phyloP scores from a whole-genome alignment of 2,113 vertebrate genomes.

The Pelobates fuscus region DNA sequence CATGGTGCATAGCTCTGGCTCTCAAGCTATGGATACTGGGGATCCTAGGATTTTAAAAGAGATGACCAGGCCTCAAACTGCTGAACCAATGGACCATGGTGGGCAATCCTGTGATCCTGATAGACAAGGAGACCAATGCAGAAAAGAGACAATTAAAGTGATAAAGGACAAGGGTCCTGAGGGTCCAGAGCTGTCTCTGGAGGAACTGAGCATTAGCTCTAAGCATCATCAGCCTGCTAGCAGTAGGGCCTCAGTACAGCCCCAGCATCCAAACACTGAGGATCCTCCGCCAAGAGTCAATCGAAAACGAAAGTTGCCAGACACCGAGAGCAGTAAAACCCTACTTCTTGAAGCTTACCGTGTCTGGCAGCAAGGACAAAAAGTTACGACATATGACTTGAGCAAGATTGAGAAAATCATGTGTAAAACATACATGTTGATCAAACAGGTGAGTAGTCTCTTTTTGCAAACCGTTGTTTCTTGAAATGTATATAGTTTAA shows the following conservation, averaged over 20 bases:
- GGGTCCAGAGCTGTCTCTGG: constrained; percentile 86
- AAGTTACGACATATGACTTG: constrained; percentile 90
- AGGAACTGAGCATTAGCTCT: constrained; percentile 92
- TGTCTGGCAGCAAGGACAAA: constrained; percentile 98
- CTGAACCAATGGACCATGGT: constrained; percentile 88
- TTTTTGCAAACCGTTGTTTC: background rate
- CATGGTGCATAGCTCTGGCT: constrained; percentile 55
- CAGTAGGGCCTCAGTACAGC: constrained; percentile 48
- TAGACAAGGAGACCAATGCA: constrained; percentile 57
- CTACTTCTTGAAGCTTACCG: constrained; percentile 92
- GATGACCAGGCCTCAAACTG: constrained; percentile 59
- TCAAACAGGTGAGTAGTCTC: constrained; percentile 83
- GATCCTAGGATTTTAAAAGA: constrained; percentile 68
- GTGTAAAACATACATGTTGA: constrained; percentile 97
- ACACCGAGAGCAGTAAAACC: constrained; percentile 84
- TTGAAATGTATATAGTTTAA: background rate
- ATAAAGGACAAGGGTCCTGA: constrained; percentile 72
- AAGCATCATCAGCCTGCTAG: constrained; percentile 61
- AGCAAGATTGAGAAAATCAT: constrained; percentile 95
- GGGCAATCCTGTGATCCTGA: constrained; percentile 66
- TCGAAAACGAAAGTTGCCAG: constrained; percentile 86
- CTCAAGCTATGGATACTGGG: constrained; percentile 63
- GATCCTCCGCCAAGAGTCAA: constrained; percentile 71
- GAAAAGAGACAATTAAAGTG: constrained; percentile 51
- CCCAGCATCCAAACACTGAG: constrained; percentile 54